Evolutionary conservation across 1,140 invertebrate species (phyloP), one percentile per base, ranked within the genome.

Genomic region (Heliconius hewitsoni): DNA sequence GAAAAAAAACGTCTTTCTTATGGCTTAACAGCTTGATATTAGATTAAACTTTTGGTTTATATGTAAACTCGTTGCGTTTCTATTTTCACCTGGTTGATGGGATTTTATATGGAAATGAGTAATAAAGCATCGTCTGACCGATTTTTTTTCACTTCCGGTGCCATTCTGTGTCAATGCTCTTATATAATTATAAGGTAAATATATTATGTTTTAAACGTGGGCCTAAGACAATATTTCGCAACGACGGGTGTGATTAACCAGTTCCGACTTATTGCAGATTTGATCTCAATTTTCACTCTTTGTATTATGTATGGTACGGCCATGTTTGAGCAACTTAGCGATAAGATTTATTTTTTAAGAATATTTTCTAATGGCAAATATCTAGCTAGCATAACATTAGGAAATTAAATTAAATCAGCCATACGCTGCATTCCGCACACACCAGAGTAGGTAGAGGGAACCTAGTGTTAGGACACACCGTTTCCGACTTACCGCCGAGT

Each of bases 91-190:
- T 79, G 71, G 78, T 50, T 78, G 73, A 27, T 84, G 82, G 78
- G 83, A 86, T 87, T 79, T 76, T 82, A 55, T 74, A 74, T 79
- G 39, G 70, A 76, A 72, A 83, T 84, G 79, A 82, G 79, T 79
- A 79, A 84, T 84, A 83, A 83, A 83, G 75, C 73, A 76, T 74
- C 75, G 77, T 73, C 72, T 84, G 84, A 82, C 85, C 84, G 82
- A 85, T 85, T 82, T 85, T 81, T 81, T 52, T 75, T 23, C 74
- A 73, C 80, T 87, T 88, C 88, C 87, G 86, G 84, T 82, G 83
- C 37, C 42, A 34, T 80, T 84, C 78, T 81, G 77, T 83, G 85
- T 83, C 85, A 85, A 11, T 66, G 60, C 4, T 52, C 39, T 85
- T 85, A 82, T 34, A 34, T 34, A 34, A 34, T 34, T 34, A 34